Conservation (phyloP, 2,888 invertebrate genomes). For the Tipula vernalis region DNA sequence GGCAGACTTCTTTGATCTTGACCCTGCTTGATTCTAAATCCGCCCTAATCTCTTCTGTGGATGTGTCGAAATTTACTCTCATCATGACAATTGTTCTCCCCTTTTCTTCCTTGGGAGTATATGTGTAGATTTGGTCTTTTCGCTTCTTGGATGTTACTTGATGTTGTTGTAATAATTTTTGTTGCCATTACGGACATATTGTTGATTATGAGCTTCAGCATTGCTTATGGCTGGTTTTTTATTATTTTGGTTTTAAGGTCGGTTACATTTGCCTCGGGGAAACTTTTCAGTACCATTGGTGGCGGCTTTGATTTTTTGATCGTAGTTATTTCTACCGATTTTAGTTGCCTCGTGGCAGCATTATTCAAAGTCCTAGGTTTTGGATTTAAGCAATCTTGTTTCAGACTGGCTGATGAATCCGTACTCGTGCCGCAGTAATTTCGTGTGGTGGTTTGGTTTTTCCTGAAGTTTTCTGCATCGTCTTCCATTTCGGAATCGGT, state of each 20-base stretch:
- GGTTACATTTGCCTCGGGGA: background rate
- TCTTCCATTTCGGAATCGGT: too few relatives aligned
- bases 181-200: background rate
- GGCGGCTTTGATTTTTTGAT: background rate
- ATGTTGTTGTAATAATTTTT: background rate
- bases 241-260: background rate
- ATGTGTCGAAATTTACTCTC: background rate
- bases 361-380: too few relatives aligned
- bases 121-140: background rate
- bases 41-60: background rate
- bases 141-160: background rate
- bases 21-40: background rate
- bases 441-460: too few relatives aligned
- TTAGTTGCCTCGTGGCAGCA: too few relatives aligned
- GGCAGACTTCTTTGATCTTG: background rate
- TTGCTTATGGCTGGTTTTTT: background rate
- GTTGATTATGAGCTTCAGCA: background rate
- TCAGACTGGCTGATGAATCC: too few relatives aligned
- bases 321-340: too few relatives aligned
- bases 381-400: too few relatives aligned
- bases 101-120: background rate
- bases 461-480: too few relatives aligned
- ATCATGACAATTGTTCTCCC: background rate
- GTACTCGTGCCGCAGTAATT: too few relatives aligned
- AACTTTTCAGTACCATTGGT: too few relatives aligned